Evolutionary conservation across 2,888 invertebrate species (phyloP), one percentile per base, ranked within the genome.

Genomic region (Phyto melanocephala): DNA sequence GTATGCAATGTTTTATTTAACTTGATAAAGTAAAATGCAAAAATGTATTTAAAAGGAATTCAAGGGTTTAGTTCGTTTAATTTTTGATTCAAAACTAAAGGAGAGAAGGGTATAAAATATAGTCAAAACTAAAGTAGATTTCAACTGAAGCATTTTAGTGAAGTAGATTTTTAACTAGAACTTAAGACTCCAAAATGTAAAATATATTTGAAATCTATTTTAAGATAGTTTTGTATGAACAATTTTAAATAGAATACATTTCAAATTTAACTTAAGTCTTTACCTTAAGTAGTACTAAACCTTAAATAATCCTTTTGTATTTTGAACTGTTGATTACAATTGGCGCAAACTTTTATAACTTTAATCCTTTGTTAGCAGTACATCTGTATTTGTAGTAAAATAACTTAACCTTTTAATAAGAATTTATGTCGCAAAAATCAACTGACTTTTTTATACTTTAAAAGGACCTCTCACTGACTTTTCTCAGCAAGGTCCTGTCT

Each of bases 351-450:
- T n/a, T n/a, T n/a, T n/a, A n/a, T n/a, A n/a, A n/a, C n/a, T n/a
- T n/a, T n/a, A n/a, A n/a, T n/a, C n/a, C n/a, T n/a, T n/a, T n/a
- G n/a, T n/a, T n/a, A n/a, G n/a, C n/a, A n/a, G n/a, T n/a, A n/a
- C n/a, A n/a, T n/a, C n/a, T n/a, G n/a, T n/a, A n/a, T n/a, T n/a
- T n/a, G n/a, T n/a, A n/a, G n/a, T n/a, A n/a, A n/a, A 47, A 47
- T 42, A 70, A 54, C 62, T 63, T 77, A 70, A 77, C 68, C 70
- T 77, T 70, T 70, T 70, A 70, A 70, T 77, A 77, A 45, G 35
- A 70, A 45, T 37, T 45, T 62, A 22, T 52, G 15, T 40, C 22
- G 28, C 11, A 15, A 33, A 33, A 28, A n/a, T 1, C 3, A 50
- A 52, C 22, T 52, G 22, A 35, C 45, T 58, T 37, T 20, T 28